Percentiles rank a stretch among this genome's conserved stretches.
Evolutionary conservation across 2,113 vertebrate genomes (phyloP).

Genomic region (Circaetus gallicus): DNA sequence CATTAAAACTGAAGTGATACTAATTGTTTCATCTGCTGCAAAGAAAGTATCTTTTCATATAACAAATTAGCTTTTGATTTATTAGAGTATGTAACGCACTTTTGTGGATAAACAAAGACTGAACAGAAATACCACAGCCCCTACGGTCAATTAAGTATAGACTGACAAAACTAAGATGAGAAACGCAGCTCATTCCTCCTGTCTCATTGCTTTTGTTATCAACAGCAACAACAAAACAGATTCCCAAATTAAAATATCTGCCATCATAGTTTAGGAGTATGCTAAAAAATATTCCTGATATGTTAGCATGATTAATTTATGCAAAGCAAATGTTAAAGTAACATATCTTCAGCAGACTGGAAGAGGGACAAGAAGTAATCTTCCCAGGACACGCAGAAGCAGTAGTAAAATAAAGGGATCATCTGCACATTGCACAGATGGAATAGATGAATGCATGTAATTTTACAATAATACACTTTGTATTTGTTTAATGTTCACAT

Average conservation of each 20-base stretch:
- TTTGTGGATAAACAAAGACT: neutral
- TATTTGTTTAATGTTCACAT: neutral
- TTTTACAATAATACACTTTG: neutral
- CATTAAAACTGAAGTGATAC: neutral
- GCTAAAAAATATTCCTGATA: neutral
- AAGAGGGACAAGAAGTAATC: neutral
- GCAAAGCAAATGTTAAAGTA: neutral
- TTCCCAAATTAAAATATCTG: neutral
- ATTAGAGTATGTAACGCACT: neutral
- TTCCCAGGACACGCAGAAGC: neutral
- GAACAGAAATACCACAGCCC: neutral
- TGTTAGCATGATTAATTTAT: neutral
- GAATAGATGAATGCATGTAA: neutral
- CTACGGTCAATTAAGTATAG: neutral
- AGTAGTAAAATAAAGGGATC: neutral
- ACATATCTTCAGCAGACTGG: neutral
- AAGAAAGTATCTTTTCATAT: conserved; percentile 2
- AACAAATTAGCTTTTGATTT: conserved; percentile 2
- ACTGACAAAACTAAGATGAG: neutral
- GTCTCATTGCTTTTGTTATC: neutral
- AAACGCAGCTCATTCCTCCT: neutral
- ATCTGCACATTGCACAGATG: neutral
- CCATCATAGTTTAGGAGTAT: neutral
- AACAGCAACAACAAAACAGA: neutral
- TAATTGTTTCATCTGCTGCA: conserved; percentile 7